Percentiles rank a stretch among this genome's conserved stretches.
phyloP scores from a whole-genome alignment of 2,888 invertebrate species.

The Oscheius sp. region DNA sequence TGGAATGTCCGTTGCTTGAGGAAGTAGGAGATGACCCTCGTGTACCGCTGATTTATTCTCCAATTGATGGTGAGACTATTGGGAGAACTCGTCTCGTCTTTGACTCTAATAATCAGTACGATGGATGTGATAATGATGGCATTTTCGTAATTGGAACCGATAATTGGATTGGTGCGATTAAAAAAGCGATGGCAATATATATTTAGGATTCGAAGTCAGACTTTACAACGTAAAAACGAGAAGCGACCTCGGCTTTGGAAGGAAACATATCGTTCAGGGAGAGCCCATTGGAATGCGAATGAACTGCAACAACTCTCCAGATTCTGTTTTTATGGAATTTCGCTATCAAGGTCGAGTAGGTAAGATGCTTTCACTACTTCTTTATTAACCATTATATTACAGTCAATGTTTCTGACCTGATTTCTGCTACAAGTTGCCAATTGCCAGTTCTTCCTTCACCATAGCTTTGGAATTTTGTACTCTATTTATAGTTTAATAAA shows the following conservation, averaged over 20 bases:
- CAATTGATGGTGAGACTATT: slow-evolving; percentile 58
- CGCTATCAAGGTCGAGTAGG: slow-evolving; percentile 64
- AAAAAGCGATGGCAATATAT: background rate
- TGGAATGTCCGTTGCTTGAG: slow-evolving; percentile 60
- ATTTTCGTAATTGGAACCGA: slow-evolving; percentile 68
- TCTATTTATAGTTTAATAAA: background rate
- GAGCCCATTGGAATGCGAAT: slow-evolving; percentile 58
- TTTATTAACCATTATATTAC: too few species aligned
- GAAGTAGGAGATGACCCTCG: slow-evolving; percentile 58
- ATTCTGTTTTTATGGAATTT: slow-evolving; percentile 66
- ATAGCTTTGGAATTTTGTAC: background rate
- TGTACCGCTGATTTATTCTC: slow-evolving; percentile 63
- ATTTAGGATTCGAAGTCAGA: slow-evolving; percentile 62
- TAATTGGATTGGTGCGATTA: slow-evolving; percentile 62
- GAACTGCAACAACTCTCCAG: slow-evolving; percentile 58
- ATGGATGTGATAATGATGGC: slow-evolving; percentile 69
- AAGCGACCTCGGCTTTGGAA: slow-evolving; percentile 60
- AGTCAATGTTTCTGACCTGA: slow-evolving; percentile 66
- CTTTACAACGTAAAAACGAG: slow-evolving; percentile 67
- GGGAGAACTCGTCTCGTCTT: slow-evolving; percentile 58
- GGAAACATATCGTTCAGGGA: slow-evolving; percentile 62
- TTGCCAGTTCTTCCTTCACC: slow-evolving; percentile 40
- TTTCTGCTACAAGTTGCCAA: slow-evolving; percentile 63
- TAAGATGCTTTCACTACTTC: too few species aligned
- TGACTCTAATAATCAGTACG: slow-evolving; percentile 54